Percentiles rank a stretch among this genome's conserved stretches.
These are phyloP conservation scores for Nephotettix cincticeps DNA, from an alignment of 1,140 invertebrate genomes.

Conservation along the genomic window DNA sequence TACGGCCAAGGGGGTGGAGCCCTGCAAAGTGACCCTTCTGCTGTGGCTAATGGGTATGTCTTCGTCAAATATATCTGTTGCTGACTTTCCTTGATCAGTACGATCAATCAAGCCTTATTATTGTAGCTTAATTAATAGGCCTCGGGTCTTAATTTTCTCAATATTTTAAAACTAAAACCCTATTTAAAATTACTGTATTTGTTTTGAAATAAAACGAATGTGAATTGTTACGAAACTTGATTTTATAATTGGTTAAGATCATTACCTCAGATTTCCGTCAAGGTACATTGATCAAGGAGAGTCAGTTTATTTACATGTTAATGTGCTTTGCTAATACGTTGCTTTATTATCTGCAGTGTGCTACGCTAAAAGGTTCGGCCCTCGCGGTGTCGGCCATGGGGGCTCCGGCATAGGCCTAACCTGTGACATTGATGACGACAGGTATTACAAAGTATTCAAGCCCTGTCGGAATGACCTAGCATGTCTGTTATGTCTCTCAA, in stretches of 20 bases:
- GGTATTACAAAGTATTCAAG: conserved; percentile 47
- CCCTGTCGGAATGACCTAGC: background rate
- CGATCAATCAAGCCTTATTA: no score
- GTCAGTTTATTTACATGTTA: background rate
- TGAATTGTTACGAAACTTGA: no score
- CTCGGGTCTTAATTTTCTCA: no score
- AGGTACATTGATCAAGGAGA: background rate
- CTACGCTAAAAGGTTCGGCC: conserved; percentile 80
- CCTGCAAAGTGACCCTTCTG: conserved; percentile 75
- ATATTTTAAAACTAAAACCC: no score
- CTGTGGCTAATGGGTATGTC: conserved; percentile 47
- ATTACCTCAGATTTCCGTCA: no score
- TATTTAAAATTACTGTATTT: no score
- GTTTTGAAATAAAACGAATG: no score
- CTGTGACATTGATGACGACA: conserved; percentile 67
- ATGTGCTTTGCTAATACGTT: conserved; percentile 1
- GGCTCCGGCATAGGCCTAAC: conserved; percentile 69
- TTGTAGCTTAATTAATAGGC: no score
- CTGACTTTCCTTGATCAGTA: background rate
- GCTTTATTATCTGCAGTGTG: conserved; percentile 59
- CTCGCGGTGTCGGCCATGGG: conserved; percentile 87
- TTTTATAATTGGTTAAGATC: no score
- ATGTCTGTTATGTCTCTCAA: background rate
- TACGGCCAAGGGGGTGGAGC: conserved; percentile 90
- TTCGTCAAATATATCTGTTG: conserved; percentile 39